A percentile compares a stretch with the other conserved stretches of the same genome.
phyloP scores from a whole-genome alignment of 2,113 vertebrate genomes.

The Burhinus oedicnemus region DNA sequence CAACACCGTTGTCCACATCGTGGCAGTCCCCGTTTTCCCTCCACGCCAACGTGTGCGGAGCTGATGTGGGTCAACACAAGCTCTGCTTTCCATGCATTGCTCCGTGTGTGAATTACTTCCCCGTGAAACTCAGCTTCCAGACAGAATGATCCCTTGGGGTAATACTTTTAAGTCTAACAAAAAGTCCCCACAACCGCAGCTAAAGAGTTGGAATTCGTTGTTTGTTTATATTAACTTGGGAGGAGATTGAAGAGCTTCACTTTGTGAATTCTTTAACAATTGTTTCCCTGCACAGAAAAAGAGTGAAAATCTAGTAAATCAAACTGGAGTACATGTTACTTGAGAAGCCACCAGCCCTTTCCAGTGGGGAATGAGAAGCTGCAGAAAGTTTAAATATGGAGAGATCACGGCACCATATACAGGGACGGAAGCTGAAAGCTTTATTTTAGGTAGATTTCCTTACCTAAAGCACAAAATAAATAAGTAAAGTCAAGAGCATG shows the following conservation, averaged over 20 bases:
- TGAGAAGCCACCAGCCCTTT: not conserved
- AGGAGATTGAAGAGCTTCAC: not conserved
- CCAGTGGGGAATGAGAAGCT: not conserved
- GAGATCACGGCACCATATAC: not conserved
- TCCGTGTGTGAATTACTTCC: not conserved
- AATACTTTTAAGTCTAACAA: not conserved
- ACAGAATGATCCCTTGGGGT: not conserved
- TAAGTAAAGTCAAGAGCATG: not conserved
- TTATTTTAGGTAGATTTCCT: not conserved
- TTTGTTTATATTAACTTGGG: not conserved
- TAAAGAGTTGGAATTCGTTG: not conserved
- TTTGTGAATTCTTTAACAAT: not conserved
- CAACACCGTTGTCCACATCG: fast-evolving
- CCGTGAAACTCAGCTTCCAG: not conserved
- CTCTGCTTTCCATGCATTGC: not conserved
- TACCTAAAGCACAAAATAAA: not conserved
- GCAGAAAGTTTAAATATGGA: not conserved
- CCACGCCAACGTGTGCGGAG: fast-evolving
- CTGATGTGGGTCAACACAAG: too few relatives aligned
- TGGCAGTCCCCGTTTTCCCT: not conserved
- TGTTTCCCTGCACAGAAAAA: not conserved
- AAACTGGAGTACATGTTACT: not conserved
- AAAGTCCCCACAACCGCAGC: not conserved
- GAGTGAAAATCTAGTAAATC: not conserved
- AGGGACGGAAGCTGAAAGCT: not conserved